Conservation (phyloP, 2,888 invertebrate genomes). For the Orthosia gothica region DNA sequence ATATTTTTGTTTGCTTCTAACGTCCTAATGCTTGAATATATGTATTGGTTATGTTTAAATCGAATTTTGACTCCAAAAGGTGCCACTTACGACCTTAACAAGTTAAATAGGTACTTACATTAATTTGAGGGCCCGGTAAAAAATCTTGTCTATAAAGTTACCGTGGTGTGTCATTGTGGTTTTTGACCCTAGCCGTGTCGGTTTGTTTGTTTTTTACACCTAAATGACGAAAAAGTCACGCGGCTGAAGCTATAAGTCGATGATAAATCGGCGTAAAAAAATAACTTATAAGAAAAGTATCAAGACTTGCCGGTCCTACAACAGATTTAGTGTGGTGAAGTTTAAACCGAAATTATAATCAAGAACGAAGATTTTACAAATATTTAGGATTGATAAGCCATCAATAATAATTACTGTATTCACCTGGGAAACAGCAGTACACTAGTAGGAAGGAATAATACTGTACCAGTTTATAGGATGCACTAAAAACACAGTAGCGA, state of each 20-base stretch:
- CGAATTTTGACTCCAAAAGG: constrained; percentile 52
- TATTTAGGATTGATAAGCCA: neutral
- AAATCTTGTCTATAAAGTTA: constrained; percentile 49
- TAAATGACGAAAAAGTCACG: constrained; percentile 48
- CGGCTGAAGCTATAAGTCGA: constrained; percentile 12
- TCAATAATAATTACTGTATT: neutral
- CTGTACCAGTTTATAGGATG: constrained; percentile 14
- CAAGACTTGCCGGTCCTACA: constrained; percentile 3
- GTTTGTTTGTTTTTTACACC: constrained; percentile 53
- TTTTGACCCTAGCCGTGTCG: constrained; percentile 53
- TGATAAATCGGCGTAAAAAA: constrained; percentile 23
- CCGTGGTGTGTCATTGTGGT: constrained; percentile 62
- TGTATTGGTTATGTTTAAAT: neutral
- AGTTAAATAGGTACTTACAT: constrained; percentile 4
- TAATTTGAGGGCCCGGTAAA: constrained; percentile 39
- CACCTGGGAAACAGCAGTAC: neutral
- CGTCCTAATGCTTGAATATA: constrained; percentile 2
- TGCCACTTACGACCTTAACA: constrained; percentile 65
- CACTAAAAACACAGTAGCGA: constrained; percentile 11
- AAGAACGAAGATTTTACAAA: neutral
- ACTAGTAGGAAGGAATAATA: constrained; percentile 25
- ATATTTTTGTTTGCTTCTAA: neutral
- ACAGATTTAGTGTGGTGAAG: neutral
- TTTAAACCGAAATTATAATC: neutral
- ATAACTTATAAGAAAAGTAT: constrained; percentile 20